Conservation (phyloP, 2,888 invertebrate species). For the Phragmatobia fuliginosa region DNA sequence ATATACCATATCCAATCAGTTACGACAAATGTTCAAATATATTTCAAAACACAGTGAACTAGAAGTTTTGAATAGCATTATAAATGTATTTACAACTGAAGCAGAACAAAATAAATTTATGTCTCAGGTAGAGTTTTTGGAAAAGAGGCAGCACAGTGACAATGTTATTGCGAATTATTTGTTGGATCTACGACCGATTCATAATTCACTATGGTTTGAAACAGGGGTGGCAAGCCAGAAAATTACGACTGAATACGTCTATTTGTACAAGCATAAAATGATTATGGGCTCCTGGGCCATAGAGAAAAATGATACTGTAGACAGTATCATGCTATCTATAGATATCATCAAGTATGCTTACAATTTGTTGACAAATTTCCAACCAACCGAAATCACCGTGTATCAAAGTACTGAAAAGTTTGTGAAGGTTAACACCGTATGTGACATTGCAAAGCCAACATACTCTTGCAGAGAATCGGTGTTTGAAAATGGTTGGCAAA, state of each 20-base stretch:
- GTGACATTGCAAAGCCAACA: conserved; percentile 39
- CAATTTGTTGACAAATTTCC: conserved; percentile 57
- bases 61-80: conserved; percentile 10
- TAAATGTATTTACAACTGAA: conserved; percentile 8
- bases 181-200: not conserved
- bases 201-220: conserved; percentile 40
- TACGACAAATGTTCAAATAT: conserved; percentile 20
- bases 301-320: conserved; percentile 3
- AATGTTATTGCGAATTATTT: conserved; percentile 26
- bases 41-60: conserved; percentile 19
- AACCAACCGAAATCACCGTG: conserved; percentile 21
- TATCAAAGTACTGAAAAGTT: conserved; percentile 13
- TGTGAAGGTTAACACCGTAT: conserved; percentile 9
- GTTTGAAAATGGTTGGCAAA: conserved; percentile 63
- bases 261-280: conserved; percentile 31
- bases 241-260: conserved; percentile 29
- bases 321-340: conserved; percentile 44
- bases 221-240: conserved; percentile 38
- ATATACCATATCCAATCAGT: not conserved
- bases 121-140: conserved; percentile 1
- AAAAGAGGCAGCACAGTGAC: not conserved
- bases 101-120: conserved; percentile 21
- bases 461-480: conserved; percentile 47
- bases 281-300: conserved; percentile 21
- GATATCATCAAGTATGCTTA: conserved; percentile 61